These are phyloP conservation scores for Caenorhabditis sp. DNA, from an alignment of 2,888 invertebrate genomes.

Conservation along the genomic window DNA sequence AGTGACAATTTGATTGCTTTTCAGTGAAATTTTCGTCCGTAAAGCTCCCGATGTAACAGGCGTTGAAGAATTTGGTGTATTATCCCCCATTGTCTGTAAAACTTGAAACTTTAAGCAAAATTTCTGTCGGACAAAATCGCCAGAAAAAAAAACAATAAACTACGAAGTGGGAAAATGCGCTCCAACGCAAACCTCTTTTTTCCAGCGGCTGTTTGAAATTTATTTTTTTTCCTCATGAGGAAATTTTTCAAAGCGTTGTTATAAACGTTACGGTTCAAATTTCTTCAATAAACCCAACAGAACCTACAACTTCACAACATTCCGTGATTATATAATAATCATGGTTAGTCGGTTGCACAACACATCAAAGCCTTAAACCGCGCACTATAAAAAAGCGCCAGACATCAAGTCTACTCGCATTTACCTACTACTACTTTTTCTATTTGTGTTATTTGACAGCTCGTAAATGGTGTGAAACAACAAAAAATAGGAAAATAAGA, in stretches of 20 bases:
- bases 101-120: too few species aligned
- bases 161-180: not conserved
- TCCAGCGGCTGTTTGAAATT: not conserved
- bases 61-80: not conserved
- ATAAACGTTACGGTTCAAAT: too few species aligned
- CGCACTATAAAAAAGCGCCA: not conserved
- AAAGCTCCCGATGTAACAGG: slow-evolving; percentile 29
- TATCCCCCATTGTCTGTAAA: not conserved
- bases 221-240: too few species aligned
- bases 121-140: too few species aligned
- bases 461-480: not conserved
- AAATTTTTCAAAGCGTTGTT: too few species aligned
- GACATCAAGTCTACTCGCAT: not conserved
- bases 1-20: slow-evolving; percentile 31
- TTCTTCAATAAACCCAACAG: too few species aligned
- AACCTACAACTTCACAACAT: too few species aligned
- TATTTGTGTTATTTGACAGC: not conserved
- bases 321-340: not conserved
- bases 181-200: not conserved
- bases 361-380: not conserved
- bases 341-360: not conserved
- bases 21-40: slow-evolving; percentile 45
- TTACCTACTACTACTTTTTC: not conserved
- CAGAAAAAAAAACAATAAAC: not conserved
- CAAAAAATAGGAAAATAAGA: not conserved